phyloP scores from a whole-genome alignment of 1,140 invertebrate species.

The Papilio xuthus region DNA sequence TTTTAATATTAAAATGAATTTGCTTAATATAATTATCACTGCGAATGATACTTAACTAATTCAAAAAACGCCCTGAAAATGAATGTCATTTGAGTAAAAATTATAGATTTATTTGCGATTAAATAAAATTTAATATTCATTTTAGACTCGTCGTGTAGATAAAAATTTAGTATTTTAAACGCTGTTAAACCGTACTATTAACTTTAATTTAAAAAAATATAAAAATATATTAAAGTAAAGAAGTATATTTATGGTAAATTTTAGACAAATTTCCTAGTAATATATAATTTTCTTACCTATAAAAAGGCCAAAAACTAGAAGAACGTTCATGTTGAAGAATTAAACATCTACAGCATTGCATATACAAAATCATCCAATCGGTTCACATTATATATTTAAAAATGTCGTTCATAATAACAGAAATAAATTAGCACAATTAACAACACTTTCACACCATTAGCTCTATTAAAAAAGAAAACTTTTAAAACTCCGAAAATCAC shows the following conservation, averaged over 20 bases:
- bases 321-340: slow-evolving; percentile 65
- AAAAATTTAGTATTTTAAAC: too few species aligned
- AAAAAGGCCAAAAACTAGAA: slow-evolving; percentile 74
- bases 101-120: not conserved
- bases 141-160: not conserved
- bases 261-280: not conserved
- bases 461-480: slow-evolving; percentile 38
- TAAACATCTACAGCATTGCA: slow-evolving; percentile 56
- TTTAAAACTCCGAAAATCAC: slow-evolving; percentile 35
- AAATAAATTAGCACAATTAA: slow-evolving; percentile 27
- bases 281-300: slow-evolving; percentile 59
- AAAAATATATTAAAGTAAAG: not conserved
- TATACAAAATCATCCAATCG: slow-evolving; percentile 50
- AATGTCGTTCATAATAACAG: slow-evolving; percentile 18
- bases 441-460: slow-evolving; percentile 41
- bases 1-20: not conserved
- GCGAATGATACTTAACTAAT: not conserved
- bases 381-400: slow-evolving; percentile 56
- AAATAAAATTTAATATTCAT: not conserved
- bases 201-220: not conserved
- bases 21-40: not conserved
- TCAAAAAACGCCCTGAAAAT: not conserved
- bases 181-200: not conserved
- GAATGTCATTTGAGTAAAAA: not conserved
- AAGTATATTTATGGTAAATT: not conserved